Evolutionary conservation across 2,888 invertebrate species (phyloP), one percentile per base, ranked within the genome.

Genomic region (Octonoba sinensis): DNA sequence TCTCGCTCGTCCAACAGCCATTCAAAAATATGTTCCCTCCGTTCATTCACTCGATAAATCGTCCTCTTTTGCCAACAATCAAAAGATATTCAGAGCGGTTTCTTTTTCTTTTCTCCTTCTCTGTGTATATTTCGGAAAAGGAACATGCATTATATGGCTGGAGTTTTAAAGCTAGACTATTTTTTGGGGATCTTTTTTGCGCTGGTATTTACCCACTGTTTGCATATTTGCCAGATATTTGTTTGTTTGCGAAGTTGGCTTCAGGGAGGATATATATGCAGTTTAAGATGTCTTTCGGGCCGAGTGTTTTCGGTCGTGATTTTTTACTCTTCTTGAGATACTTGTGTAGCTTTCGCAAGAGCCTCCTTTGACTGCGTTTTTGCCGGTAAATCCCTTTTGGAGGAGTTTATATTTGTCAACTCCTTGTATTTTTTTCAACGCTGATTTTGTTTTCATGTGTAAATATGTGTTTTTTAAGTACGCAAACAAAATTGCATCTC

Each of bases 1-100:
- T 81, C 78, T 72, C 64, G 54, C 78, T 51, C 75, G 59, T 77
- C 67, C 67, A 64, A 44, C 20, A 57, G 66, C 78, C 79, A 81
- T 81, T 81, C 79, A 81, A 69, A 81, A 81, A 81, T 81, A 81
- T 81, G 70, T 77, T 77, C 71, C 69, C 49, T 54, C 36, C 77
- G 64, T 70, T 76, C 79, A 22, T 62, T 49, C 73, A 69, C 69
- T 81, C 79, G 73, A 81, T 81, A 81, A 81, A 81, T 81, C 79
- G 79, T 69, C 72, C 73, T 69, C 73, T 81, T 36, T 81, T 73
- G 79, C 73, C 79, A 73, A 81, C 79, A 81, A 81, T 81, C 79
- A 81, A 81, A 81, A 81, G 79, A 81, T 81, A 81, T 81, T 81
- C 79, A 77, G 76, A 46, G 49, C 46, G 46, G 76, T 66, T 59